phyloP scores from a whole-genome alignment of 2,113 vertebrate species.

The Rhinolophus ferrumequinum region DNA sequence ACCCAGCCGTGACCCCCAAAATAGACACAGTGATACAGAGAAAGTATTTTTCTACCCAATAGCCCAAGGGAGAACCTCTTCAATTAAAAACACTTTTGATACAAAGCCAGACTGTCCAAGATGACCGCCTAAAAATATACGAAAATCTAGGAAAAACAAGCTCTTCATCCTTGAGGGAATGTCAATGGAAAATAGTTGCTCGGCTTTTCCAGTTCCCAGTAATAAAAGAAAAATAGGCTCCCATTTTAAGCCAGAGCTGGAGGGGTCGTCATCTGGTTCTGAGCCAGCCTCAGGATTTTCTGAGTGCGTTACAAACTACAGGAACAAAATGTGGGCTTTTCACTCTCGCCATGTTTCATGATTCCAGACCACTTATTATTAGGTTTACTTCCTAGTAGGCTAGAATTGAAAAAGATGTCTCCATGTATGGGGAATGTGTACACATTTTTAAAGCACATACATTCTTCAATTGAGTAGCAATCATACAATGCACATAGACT shows the following conservation, averaged over 20 bases:
- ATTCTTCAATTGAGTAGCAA: not conserved
- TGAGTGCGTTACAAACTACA: constrained; percentile 67
- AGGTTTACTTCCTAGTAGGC: constrained; percentile 49
- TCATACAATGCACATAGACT: not conserved
- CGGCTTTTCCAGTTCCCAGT: constrained; percentile 76
- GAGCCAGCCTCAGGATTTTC: constrained; percentile 63
- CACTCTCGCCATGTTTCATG: constrained; percentile 55
- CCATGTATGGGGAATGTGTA: constrained; percentile 38
- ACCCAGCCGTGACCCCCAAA: constrained; percentile 42
- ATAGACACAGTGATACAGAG: constrained; percentile 64
- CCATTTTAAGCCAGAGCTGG: constrained; percentile 68
- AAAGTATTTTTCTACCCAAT: constrained; percentile 73
- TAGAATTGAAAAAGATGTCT: constrained; percentile 53
- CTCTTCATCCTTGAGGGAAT: constrained; percentile 73
- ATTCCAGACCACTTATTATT: constrained; percentile 73
- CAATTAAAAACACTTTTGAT: constrained; percentile 83
- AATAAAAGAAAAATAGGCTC: constrained; percentile 75
- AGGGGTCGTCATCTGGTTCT: constrained; percentile 63
- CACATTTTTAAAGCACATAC: constrained; percentile 26
- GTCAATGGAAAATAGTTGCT: constrained; percentile 73
- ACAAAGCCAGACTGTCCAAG: constrained; percentile 76
- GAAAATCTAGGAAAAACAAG: constrained; percentile 72
- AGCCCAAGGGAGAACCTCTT: constrained; percentile 68
- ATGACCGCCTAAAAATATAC: constrained; percentile 76
- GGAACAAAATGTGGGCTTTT: constrained; percentile 77